Evolutionary conservation across 35 echinoderm and acorn worm genomes (phyloP).

Genomic region (Patiria miniata): DNA sequence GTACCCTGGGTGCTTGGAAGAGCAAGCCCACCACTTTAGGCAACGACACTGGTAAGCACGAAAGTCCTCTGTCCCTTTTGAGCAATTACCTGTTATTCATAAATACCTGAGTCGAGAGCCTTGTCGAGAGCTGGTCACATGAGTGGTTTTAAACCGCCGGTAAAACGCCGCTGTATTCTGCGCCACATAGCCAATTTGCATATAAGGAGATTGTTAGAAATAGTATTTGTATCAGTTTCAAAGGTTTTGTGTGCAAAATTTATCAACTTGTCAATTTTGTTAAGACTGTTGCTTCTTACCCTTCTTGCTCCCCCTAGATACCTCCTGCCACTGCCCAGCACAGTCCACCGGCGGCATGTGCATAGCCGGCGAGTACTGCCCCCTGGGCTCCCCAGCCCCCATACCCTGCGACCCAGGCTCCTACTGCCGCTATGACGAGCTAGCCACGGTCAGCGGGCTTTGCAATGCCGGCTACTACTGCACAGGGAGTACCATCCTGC

Average conservation of each 20-base stretch:
- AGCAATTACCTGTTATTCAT: no score
- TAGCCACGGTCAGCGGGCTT: slow-evolving; percentile 75
- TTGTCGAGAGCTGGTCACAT: no score
- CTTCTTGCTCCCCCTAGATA: slow-evolving; percentile 45
- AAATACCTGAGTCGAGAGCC: no score
- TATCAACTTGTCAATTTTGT: no score
- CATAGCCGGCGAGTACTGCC: slow-evolving; percentile 87
- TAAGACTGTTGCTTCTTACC: not conserved
- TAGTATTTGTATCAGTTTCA: no score
- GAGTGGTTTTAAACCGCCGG: no score
- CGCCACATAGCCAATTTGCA: no score
- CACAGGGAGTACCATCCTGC: slow-evolving; percentile 82
- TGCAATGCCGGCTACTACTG: slow-evolving; percentile 91
- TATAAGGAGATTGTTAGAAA: no score
- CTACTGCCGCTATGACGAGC: slow-evolving; percentile 88
- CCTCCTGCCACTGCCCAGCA: slow-evolving; percentile 89
- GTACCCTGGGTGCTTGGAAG: slow-evolving; percentile 92
- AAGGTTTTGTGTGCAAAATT: no score
- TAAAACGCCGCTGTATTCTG: no score
- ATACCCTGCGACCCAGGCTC: slow-evolving; percentile 85
- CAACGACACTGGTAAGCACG: slow-evolving; percentile 82
- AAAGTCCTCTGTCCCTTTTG: not conserved
- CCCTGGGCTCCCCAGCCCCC: slow-evolving; percentile 71
- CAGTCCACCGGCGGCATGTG: slow-evolving; percentile 93
- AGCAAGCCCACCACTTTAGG: slow-evolving; percentile 77